Percentiles rank a stretch among this genome's conserved stretches.
Conservation (phyloP, 2,888 invertebrate genomes). For the Sphaerophoria rueppellii region DNA sequence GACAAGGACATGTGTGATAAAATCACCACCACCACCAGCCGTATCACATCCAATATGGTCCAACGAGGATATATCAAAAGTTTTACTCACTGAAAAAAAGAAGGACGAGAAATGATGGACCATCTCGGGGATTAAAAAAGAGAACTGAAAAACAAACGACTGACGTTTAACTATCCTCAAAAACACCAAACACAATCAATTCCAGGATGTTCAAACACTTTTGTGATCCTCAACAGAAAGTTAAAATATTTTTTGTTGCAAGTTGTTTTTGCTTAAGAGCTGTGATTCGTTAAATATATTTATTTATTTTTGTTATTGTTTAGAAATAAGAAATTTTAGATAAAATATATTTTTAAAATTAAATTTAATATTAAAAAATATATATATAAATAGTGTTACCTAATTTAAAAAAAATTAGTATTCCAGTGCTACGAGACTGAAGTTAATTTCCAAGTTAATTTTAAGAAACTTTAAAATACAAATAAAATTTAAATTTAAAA, state of each 20-base stretch:
- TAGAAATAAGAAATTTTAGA: constrained; percentile 32
- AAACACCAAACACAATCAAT: not conserved
- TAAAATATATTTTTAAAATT: constrained; percentile 9
- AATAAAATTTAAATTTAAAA: not conserved
- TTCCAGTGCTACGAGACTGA: constrained; percentile 27
- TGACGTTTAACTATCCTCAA: constrained; percentile 32
- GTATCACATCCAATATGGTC: constrained; percentile 45
- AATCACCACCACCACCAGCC: constrained; percentile 26
- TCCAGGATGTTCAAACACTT: constrained; percentile 18
- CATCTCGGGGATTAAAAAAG: not conserved
- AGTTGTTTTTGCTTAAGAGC: constrained; percentile 16
- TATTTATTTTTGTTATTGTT: too few species aligned
- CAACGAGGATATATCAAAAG: constrained; percentile 55
- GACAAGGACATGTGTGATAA: constrained; percentile 44
- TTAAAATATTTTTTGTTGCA: not conserved
- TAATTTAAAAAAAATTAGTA: constrained; percentile 31
- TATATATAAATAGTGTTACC: constrained; percentile 36
- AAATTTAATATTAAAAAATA: constrained; percentile 5
- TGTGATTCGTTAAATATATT: constrained; percentile 13
- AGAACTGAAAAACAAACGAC: constrained; percentile 33
- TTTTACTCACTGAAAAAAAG: constrained; percentile 41
- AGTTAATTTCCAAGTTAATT: not conserved
- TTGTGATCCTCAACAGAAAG: constrained; percentile 45
- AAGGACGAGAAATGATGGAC: constrained; percentile 43
- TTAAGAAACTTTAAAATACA: not conserved